These are phyloP conservation scores for Drosophila micromelanica DNA, from an alignment of 1,140 invertebrate species.

Conservation along the genomic window DNA sequence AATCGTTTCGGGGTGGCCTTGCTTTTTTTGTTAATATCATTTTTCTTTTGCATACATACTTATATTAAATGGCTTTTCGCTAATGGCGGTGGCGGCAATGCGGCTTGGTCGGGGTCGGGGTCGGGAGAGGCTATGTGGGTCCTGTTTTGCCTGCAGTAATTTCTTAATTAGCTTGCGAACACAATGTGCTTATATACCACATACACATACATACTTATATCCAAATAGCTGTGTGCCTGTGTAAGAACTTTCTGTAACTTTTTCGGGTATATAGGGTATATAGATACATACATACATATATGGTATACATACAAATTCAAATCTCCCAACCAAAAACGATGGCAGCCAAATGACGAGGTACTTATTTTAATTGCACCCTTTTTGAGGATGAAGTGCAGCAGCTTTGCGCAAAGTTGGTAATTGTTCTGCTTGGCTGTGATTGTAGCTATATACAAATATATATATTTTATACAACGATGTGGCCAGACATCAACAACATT, in stretches of 20 bases:
- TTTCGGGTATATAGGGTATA: slow-evolving; percentile 4
- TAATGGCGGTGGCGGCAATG: slow-evolving; percentile 43
- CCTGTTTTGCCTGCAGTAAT: slow-evolving; percentile 80
- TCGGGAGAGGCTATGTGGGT: slow-evolving; percentile 36
- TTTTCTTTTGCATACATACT: slow-evolving; percentile 53
- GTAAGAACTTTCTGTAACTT: slow-evolving; percentile 30
- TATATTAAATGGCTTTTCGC: slow-evolving; percentile 73
- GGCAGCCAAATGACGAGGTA: slow-evolving; percentile 65
- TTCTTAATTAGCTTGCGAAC: slow-evolving; percentile 82
- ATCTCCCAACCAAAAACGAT: slow-evolving; percentile 11
- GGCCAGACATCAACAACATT: neutral
- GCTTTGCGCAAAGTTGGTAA: slow-evolving; percentile 64
- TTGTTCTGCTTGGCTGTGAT: slow-evolving; percentile 24
- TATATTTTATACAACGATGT: neutral
- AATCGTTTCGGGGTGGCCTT: neutral
- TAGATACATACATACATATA: neutral
- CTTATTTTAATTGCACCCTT: slow-evolving; percentile 82
- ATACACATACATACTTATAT: slow-evolving; percentile 18
- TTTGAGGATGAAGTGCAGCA: slow-evolving; percentile 74
- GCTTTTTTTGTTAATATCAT: slow-evolving; percentile 63
- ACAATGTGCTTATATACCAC: slow-evolving; percentile 77
- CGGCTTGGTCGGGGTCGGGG: slow-evolving; percentile 7
- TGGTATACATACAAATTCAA: slow-evolving; percentile 10
- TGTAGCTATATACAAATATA: neutral
- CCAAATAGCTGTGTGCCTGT: slow-evolving; percentile 25